These are phyloP conservation scores for Antheraea mylitta DNA, from an alignment of 1,140 invertebrate species.

Conservation along the genomic window DNA sequence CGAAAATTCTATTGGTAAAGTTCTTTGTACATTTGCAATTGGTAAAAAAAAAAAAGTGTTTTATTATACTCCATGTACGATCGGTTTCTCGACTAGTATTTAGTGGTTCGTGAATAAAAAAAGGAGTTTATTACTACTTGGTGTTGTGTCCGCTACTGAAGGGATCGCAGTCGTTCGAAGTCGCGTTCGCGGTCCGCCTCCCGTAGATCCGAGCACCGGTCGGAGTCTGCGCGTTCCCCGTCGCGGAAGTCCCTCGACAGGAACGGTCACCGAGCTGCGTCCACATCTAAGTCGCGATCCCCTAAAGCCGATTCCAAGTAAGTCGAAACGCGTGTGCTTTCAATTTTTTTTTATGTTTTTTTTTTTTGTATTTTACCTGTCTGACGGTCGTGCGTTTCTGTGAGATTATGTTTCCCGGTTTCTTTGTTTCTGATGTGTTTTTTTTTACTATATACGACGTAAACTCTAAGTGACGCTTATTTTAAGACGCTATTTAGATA, in stretches of 20 bases:
- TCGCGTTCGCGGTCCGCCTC: slow-evolving; percentile 52
- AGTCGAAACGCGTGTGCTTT: slow-evolving; percentile 65
- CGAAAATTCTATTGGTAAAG: no score
- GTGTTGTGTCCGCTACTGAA: slow-evolving; percentile 42
- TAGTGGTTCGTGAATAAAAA: slow-evolving; percentile 34
- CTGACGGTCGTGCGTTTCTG: slow-evolving; percentile 51
- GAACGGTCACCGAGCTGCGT: slow-evolving; percentile 72
- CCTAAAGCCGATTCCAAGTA: slow-evolving; percentile 57
- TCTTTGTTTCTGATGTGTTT: no score
- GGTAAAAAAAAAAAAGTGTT: no score
- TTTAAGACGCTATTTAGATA: no score
- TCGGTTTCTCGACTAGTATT: background rate
- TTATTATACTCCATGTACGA: no score
- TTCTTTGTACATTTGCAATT: no score
- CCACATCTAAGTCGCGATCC: slow-evolving; percentile 71
- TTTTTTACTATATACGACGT: no score
- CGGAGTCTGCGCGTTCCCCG: slow-evolving; percentile 43
- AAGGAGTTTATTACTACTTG: slow-evolving; percentile 33
- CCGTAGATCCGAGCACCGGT: slow-evolving; percentile 48
- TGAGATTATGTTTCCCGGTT: slow-evolving; percentile 34
- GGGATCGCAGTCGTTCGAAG: slow-evolving; percentile 63
- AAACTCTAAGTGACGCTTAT: no score
- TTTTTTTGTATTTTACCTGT: slow-evolving; percentile 8
- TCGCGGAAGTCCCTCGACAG: slow-evolving; percentile 47
- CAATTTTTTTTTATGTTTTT: slow-evolving; percentile 32